Conservation (phyloP, 1,140 invertebrate species). For the Schlechtendalia chinensis region DNA sequence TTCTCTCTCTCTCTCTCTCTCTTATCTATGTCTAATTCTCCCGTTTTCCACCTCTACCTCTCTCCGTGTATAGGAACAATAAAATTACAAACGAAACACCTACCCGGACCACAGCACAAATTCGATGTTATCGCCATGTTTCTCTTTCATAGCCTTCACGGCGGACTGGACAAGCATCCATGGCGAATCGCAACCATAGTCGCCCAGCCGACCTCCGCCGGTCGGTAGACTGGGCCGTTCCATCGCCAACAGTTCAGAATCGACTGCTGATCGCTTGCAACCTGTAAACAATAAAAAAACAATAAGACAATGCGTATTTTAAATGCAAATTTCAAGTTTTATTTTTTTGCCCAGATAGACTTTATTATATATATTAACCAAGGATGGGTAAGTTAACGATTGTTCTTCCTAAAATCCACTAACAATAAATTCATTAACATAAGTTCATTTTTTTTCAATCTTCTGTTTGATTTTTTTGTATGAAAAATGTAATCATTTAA, state of each 20-base stretch:
- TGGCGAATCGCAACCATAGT: constrained; percentile 84
- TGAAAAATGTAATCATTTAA: too few species aligned
- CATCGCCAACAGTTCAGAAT: background rate
- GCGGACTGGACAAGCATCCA: constrained; percentile 82
- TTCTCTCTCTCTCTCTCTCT: background rate
- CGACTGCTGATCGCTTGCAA: constrained; percentile 9
- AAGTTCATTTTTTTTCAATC: too few species aligned
- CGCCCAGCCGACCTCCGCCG: constrained; percentile 68
- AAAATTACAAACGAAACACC: constrained; percentile 55
- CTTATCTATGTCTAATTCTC: too few species aligned
- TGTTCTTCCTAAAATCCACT: too few species aligned
- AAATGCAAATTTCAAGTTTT: too few species aligned
- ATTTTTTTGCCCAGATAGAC: too few species aligned
- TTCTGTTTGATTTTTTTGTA: too few species aligned
- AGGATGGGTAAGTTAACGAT: too few species aligned
- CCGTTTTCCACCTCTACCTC: too few species aligned
- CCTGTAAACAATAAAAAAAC: background rate
- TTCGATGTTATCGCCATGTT: constrained; percentile 78
- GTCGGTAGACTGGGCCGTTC: constrained; percentile 56
- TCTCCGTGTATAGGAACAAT: background rate
- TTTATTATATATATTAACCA: too few species aligned
- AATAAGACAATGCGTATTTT: too few species aligned
- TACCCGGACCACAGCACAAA: constrained; percentile 93
- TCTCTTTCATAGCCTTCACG: constrained; percentile 74
- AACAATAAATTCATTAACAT: too few species aligned